phyloP scores from a whole-genome alignment of 2,113 vertebrate genomes.

The Isichthys henryi region DNA sequence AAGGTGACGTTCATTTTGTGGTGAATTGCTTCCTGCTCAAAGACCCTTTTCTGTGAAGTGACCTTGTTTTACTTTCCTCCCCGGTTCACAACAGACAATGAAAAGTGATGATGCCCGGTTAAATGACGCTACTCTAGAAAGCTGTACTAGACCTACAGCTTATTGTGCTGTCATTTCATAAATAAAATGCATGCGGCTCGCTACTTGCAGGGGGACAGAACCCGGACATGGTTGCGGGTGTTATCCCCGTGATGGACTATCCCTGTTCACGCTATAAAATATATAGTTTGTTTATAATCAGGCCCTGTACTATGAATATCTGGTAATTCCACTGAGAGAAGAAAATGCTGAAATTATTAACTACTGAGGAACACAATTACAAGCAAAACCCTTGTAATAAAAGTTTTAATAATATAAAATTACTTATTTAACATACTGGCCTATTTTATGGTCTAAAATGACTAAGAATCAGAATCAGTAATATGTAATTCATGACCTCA shows the following conservation, averaged over 20 bases:
- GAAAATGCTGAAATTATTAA: conserved; percentile 76
- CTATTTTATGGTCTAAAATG: conserved; percentile 72
- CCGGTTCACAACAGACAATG: neutral
- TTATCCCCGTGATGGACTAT: neutral
- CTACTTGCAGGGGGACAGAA: neutral
- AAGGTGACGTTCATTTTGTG: neutral
- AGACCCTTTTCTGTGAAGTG: neutral
- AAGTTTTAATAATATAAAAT: conserved; percentile 70
- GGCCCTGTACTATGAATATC: conserved; percentile 63
- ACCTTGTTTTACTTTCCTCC: neutral
- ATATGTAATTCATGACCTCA: conserved; percentile 16
- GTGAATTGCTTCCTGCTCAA: conserved; percentile 8
- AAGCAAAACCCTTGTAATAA: conserved; percentile 81
- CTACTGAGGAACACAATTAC: conserved; percentile 74
- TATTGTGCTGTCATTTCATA: neutral
- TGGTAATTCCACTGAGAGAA: conserved; percentile 57
- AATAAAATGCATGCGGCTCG: neutral
- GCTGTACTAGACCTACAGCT: neutral
- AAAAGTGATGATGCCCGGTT: conserved; percentile 18
- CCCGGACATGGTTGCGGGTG: neutral
- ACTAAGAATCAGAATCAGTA: conserved; percentile 38
- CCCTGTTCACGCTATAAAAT: conserved; percentile 15
- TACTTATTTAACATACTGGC: conserved; percentile 66
- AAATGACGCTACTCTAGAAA: neutral
- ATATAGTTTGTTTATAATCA: conserved; percentile 57